These are phyloP conservation scores for Hapalemur alaotrensis DNA, from an alignment of 2,797 vertebrate species.

Conservation along the genomic window DNA sequence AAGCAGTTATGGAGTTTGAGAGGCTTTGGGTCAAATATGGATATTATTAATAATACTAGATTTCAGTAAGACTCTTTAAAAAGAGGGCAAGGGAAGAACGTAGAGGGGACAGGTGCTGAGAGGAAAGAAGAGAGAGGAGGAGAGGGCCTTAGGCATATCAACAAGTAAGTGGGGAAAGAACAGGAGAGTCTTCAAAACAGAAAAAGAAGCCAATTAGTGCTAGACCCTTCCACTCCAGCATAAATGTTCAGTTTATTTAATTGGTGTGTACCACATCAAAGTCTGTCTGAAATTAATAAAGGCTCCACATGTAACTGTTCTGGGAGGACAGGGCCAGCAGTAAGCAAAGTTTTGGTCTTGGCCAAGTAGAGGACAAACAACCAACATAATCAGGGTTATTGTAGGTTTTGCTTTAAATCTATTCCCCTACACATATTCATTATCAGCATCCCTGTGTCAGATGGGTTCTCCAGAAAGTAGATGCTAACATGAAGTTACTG, in stretches of 20 bases:
- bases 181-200: not conserved
- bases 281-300: not conserved
- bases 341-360: not conserved
- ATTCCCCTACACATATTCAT: not conserved
- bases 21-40: not conserved
- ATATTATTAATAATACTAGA: not conserved
- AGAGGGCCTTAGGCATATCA: not conserved
- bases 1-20: not conserved
- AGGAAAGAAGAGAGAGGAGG: not conserved
- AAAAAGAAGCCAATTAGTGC: not conserved
- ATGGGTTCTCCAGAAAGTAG: not conserved
- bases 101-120: not conserved
- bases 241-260: not conserved
- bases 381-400: not conserved
- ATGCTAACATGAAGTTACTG: not conserved
- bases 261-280: not conserved
- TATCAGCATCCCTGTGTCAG: not conserved
- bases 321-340: not conserved
- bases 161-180: not conserved
- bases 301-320: not conserved
- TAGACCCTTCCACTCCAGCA: not conserved
- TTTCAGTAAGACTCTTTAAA: not conserved
- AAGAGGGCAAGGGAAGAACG: not conserved
- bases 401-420: not conserved
- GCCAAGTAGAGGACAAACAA: not conserved